Evolutionary conservation across 2,113 vertebrate genomes (phyloP), one percentile per base, ranked within the genome.

Genomic region (Chitala chitala): DNA sequence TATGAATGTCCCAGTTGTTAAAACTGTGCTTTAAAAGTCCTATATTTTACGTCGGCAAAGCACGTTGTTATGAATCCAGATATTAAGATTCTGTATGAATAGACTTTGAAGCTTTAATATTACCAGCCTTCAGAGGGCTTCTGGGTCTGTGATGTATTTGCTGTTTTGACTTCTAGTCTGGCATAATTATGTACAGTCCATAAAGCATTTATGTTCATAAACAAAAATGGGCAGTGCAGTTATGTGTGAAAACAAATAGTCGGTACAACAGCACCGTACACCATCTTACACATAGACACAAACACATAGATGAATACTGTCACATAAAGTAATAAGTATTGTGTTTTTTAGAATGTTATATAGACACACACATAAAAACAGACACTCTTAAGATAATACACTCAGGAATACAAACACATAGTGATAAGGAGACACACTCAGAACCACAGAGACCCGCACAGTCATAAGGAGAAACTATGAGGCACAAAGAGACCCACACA

Each of bases 151-250:
- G 50, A 40, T 26, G 1, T 22, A 29, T 51, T 71, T 44, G 36
- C 44, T 5, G 13, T 33, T 59, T 50, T 40, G 2, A 46, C 69
- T 76, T 73, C 46, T 46, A 31, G 9, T 22, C 46, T 24, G 44
- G 58, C 61, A 42, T 66, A 56, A 74, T 50, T 31, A 58, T 40
- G 7, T 29, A 55, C 53, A 26, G 55, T 29, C 33, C 69, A 61
- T 77, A 72, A 53, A 77, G 76, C 64, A 79, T 70, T 77, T 69
- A 80, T 71, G 44, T 76, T 24, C 44, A 82, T 77, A 78, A 78
- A 75, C 79, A 80, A 66, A 84, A 77, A 82, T 79, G 76, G 73
- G 3, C 3, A 84, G 77, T 64, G 69, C 74, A 78, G 81, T 73
- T 50, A 75, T 75, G 24, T 73, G 78, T 75, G 76, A 10, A 63